Conservation (phyloP, 2,888 invertebrate genomes). For the Encarsia formosa region DNA sequence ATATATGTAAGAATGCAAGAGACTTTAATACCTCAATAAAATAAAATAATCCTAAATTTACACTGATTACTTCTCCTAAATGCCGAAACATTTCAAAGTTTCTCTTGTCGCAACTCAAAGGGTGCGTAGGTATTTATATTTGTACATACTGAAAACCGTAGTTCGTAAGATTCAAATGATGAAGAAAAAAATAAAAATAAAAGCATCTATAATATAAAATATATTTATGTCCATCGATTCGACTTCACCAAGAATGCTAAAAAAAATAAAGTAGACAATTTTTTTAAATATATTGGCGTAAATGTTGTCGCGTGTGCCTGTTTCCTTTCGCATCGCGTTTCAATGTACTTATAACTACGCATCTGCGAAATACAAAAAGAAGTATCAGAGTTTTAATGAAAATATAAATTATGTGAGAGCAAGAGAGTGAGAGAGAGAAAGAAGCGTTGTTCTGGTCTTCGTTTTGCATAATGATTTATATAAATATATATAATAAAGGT, state of each 20-base stretch:
- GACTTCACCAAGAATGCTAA: slow-evolving; percentile 2
- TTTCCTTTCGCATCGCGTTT: slow-evolving; percentile 25
- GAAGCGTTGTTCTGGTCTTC: slow-evolving; percentile 1
- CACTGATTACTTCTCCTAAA: too few species aligned
- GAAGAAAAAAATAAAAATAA: neutral
- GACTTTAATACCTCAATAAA: too few species aligned
- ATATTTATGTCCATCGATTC: slow-evolving; percentile 12
- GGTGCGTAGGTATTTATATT: slow-evolving; percentile 31
- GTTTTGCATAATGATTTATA: too few species aligned
- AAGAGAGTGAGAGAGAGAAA: too few species aligned
- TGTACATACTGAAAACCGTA: slow-evolving; percentile 30
- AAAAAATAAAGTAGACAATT: slow-evolving; percentile 5
- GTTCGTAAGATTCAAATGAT: slow-evolving; percentile 11
- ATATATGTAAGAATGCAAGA: too few species aligned
- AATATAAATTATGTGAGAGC: too few species aligned
- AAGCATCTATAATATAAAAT: neutral
- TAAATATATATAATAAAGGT: too few species aligned
- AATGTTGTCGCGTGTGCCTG: slow-evolving; percentile 25
- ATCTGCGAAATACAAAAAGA: slow-evolving; percentile 14
- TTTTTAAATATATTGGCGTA: slow-evolving; percentile 26
- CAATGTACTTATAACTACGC: slow-evolving; percentile 30
- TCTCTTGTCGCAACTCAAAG: too few species aligned
- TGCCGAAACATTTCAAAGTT: too few species aligned
- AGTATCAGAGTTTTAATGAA: slow-evolving; percentile 7
- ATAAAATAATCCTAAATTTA: too few species aligned